phyloP scores from a whole-genome alignment of 2,888 invertebrate species.

The Pristionchus arcanus region DNA sequence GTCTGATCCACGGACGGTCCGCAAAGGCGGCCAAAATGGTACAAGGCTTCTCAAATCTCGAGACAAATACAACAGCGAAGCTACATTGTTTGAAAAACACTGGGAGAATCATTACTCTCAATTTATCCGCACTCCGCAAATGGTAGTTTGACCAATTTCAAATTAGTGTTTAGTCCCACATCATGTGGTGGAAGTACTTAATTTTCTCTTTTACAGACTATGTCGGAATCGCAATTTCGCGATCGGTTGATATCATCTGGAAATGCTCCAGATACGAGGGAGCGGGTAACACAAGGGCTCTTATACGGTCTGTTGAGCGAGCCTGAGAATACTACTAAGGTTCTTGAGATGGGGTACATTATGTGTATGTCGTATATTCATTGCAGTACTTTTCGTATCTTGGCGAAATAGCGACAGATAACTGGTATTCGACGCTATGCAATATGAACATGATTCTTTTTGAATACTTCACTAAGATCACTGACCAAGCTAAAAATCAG shows the following conservation, averaged over 20 bases:
- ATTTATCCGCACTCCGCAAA: background rate
- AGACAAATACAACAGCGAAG: slow-evolving; percentile 46
- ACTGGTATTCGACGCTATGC: slow-evolving; percentile 45
- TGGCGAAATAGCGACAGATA: slow-evolving; percentile 48
- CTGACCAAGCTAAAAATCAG: slow-evolving; percentile 46
- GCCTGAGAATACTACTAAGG: slow-evolving; percentile 46
- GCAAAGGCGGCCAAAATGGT: slow-evolving; percentile 23
- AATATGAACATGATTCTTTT: slow-evolving; percentile 55
- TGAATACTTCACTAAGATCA: slow-evolving; percentile 51
- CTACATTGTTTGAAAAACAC: slow-evolving; percentile 10
- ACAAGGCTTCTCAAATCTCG: slow-evolving; percentile 29
- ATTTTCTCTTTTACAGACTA: background rate
- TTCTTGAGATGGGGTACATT: background rate
- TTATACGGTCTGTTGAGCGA: slow-evolving; percentile 45
- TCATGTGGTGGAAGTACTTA: too few species aligned
- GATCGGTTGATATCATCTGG: slow-evolving; percentile 41
- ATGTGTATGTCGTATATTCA: background rate
- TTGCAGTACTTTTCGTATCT: slow-evolving; percentile 53
- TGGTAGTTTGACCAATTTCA: background rate
- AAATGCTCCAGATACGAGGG: slow-evolving; percentile 16
- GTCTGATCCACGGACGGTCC: slow-evolving; percentile 41
- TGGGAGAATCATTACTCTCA: slow-evolving; percentile 41
- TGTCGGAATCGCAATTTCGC: slow-evolving; percentile 40
- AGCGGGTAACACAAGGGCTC: slow-evolving; percentile 47
- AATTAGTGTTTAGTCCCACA: too few species aligned